These are phyloP conservation scores for Phallusia fumigata DNA, from an alignment of 23 tunicate species.

Conservation along the genomic window DNA sequence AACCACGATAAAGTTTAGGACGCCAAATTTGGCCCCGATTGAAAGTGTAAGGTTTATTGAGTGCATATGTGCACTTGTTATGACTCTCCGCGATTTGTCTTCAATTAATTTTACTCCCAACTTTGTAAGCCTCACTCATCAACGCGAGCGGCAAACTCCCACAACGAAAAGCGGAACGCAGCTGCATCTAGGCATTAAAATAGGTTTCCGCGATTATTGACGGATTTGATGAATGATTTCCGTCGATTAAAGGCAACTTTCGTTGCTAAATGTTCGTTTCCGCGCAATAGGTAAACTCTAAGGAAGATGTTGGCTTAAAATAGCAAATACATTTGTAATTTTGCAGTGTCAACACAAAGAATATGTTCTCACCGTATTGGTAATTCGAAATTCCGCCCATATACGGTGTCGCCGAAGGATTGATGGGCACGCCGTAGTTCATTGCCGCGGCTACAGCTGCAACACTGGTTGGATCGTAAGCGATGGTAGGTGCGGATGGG, in stretches of 20 bases:
- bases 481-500: slow-evolving; percentile 31
- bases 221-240: neutral
- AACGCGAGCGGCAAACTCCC: neutral
- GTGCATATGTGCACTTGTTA: neutral
- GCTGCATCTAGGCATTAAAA: neutral
- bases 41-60: no score
- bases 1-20: no score
- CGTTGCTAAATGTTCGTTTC: no score
- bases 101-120: neutral
- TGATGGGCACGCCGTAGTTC: slow-evolving; percentile 40
- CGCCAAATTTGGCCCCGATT: no score
- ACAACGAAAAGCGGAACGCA: neutral
- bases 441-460: slow-evolving; percentile 51
- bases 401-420: slow-evolving; percentile 32
- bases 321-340: no score
- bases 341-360: neutral
- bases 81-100: neutral
- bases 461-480: slow-evolving; percentile 42
- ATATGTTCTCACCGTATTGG: slow-evolving; percentile 45
- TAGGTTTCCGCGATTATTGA: neutral
- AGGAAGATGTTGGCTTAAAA: neutral
- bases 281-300: no score
- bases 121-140: slow-evolving; percentile 1
- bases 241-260: neutral
- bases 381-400: slow-evolving; percentile 48